These are phyloP conservation scores for Keiferia lycopersicella DNA, from an alignment of 2,888 invertebrate species.

Conservation along the genomic window DNA sequence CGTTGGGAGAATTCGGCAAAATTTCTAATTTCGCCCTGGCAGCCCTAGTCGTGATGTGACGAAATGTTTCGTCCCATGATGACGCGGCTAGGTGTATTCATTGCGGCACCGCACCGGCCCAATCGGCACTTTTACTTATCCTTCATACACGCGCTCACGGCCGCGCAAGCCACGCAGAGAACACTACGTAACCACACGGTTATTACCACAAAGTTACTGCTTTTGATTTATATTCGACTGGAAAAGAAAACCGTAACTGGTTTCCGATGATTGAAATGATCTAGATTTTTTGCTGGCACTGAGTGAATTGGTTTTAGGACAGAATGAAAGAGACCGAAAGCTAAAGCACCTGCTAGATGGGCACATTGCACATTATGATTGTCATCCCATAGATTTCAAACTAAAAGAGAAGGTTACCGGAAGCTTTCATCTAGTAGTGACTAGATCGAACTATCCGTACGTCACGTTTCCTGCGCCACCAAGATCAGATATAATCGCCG, in stretches of 20 bases:
- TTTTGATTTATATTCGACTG: neutral
- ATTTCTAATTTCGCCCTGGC: constrained; percentile 14
- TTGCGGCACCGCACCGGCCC: constrained; percentile 31
- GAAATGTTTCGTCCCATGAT: constrained; percentile 61
- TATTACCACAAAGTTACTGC: neutral
- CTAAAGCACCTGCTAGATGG: too few species aligned
- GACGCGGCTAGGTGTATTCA: constrained; percentile 37
- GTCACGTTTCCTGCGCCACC: constrained; percentile 24
- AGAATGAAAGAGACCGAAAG: too few species aligned
- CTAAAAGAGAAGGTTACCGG: constrained; percentile 1
- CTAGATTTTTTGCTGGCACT: too few species aligned
- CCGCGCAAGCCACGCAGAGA: neutral
- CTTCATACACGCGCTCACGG: constrained; percentile 22
- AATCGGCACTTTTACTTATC: constrained; percentile 30
- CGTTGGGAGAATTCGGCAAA: too few species aligned
- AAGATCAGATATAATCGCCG: constrained; percentile 33
- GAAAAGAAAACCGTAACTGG: neutral
- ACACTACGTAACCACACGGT: neutral
- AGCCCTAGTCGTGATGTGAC: constrained; percentile 46
- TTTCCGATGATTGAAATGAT: too few species aligned
- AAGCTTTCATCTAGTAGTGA: neutral
- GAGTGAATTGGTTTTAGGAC: too few species aligned
- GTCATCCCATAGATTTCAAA: neutral
- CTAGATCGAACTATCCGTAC: neutral
- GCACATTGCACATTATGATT: too few species aligned